Conservation (phyloP, 2,113 vertebrate species). For the Limnothrissa miodon region DNA sequence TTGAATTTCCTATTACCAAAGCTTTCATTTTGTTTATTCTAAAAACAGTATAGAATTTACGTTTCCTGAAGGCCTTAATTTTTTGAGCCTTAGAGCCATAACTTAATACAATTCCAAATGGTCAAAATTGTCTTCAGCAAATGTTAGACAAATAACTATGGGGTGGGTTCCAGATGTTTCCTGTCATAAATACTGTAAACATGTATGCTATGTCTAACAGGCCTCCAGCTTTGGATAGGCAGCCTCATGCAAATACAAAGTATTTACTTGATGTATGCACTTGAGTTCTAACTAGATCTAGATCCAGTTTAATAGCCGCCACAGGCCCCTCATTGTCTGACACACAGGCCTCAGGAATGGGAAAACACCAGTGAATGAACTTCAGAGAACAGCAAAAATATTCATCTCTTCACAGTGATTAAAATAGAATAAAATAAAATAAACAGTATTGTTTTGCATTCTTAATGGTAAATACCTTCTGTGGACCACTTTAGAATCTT, state of each 20-base stretch:
- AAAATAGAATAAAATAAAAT: not conserved
- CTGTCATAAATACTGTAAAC: conserved; percentile 1
- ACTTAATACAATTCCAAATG: not conserved
- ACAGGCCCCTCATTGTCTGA: too few species aligned
- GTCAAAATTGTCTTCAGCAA: not conserved
- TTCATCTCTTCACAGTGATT: conserved; percentile 22
- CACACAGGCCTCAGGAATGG: not conserved
- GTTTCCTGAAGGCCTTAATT: too few species aligned
- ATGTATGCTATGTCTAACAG: not conserved
- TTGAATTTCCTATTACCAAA: too few species aligned
- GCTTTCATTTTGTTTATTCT: too few species aligned
- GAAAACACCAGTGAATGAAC: not conserved
- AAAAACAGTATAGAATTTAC: too few species aligned
- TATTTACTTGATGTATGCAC: conserved; percentile 4
- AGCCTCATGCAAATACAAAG: not conserved
- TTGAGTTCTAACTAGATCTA: not conserved
- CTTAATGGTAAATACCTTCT: not conserved
- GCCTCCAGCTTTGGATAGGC: not conserved
- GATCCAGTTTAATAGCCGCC: too few species aligned
- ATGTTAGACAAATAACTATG: not conserved
- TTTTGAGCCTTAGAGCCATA: too few species aligned
- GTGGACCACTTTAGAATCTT: not conserved
- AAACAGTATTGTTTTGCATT: too few species aligned
- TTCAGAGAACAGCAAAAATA: not conserved
- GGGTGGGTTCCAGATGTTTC: not conserved